These are phyloP conservation scores for Upupa epops DNA, from an alignment of 2,113 vertebrate genomes.

Conservation along the genomic window DNA sequence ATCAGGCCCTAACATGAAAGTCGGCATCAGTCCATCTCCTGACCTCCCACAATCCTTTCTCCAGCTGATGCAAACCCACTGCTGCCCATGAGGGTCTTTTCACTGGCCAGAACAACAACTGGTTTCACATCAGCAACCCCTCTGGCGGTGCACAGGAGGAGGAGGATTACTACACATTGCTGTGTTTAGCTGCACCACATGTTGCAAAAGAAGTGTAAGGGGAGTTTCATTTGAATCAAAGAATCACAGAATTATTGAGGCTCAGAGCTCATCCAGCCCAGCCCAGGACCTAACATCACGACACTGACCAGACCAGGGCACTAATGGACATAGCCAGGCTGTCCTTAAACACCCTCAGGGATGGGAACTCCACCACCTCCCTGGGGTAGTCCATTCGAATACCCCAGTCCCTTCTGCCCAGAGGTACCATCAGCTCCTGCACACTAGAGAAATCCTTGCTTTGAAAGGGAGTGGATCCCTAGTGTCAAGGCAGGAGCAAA, in stretches of 20 bases:
- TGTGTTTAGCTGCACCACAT: not conserved
- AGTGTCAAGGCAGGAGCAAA: not conserved
- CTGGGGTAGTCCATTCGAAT: no score
- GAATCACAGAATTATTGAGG: no score
- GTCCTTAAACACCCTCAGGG: no score
- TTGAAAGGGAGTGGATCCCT: not conserved
- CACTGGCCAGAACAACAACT: fast-evolving
- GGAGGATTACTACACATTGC: fast-evolving
- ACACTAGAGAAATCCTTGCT: not conserved
- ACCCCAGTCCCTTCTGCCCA: not conserved
- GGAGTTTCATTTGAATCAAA: not conserved
- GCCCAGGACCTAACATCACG: no score
- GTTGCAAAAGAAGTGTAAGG: not conserved
- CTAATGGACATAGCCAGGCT: no score
- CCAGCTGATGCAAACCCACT: not conserved
- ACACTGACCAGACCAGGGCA: no score
- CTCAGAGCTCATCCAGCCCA: no score
- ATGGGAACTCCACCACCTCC: no score
- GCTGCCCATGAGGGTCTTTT: not conserved
- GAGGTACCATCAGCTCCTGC: fast-evolving
- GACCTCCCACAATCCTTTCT: not conserved
- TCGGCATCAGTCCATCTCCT: not conserved
- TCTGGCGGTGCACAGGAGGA: fast-evolving
- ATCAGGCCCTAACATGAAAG: not conserved
- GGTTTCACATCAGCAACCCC: not conserved